These are phyloP conservation scores for Philhelius pedissequus DNA, from an alignment of 2,888 invertebrate genomes.

Conservation along the genomic window DNA sequence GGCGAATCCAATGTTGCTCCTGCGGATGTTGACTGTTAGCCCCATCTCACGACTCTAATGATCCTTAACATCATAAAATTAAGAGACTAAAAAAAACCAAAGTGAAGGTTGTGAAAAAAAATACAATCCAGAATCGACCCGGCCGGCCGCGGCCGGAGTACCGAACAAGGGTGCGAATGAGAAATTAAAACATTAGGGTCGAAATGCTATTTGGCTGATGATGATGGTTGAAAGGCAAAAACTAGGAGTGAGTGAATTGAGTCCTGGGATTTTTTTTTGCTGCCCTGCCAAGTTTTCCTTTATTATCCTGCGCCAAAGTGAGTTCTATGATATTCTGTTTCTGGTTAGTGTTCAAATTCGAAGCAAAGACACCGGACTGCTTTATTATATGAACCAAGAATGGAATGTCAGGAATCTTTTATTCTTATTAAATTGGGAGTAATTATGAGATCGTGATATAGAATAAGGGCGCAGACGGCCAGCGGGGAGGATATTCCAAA, in stretches of 20 bases:
- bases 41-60: slow-evolving; percentile 74
- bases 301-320: slow-evolving; percentile 47
- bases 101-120: slow-evolving; percentile 28
- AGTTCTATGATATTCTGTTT: slow-evolving; percentile 38
- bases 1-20: neutral
- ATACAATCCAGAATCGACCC: slow-evolving; percentile 26
- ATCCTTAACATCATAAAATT: slow-evolving; percentile 77
- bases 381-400: slow-evolving; percentile 27
- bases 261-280: slow-evolving; percentile 14
- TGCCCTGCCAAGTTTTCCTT: neutral
- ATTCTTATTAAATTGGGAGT: slow-evolving; percentile 69
- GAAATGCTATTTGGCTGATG: slow-evolving; percentile 44
- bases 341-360: slow-evolving; percentile 24
- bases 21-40: neutral
- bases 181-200: slow-evolving; percentile 69
- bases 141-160: no score
- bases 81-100: slow-evolving; percentile 44
- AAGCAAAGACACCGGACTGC: neutral
- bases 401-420: slow-evolving; percentile 69
- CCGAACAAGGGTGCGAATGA: slow-evolving; percentile 65
- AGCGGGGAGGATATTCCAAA: neutral
- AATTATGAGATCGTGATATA: slow-evolving; percentile 40
- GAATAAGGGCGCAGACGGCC: neutral
- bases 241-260: slow-evolving; percentile 4
- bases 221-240: neutral